Conservation (phyloP, 2,797 vertebrate species). For the Girardinus metallicus region DNA sequence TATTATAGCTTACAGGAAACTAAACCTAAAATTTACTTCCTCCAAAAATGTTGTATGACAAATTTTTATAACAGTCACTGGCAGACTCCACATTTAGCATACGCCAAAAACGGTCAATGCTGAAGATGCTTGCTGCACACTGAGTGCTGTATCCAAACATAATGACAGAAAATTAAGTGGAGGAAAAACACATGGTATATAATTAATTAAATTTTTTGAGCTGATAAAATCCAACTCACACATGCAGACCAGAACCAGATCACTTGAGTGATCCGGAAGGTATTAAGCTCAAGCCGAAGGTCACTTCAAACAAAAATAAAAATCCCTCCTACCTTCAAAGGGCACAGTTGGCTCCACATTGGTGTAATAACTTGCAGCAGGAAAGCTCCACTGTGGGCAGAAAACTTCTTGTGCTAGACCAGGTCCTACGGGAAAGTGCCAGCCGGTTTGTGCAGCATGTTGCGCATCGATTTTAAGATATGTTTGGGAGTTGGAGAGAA, state of each 20-base stretch:
- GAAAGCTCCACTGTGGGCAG: conserved; percentile 66
- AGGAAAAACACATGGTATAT: background rate
- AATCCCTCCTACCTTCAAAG: conserved; percentile 74
- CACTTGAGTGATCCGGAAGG: no score
- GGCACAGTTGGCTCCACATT: conserved; percentile 23
- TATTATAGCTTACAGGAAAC: background rate
- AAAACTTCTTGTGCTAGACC: conserved; percentile 62
- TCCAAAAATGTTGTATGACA: background rate
- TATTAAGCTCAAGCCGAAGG: background rate
- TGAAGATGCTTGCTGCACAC: background rate
- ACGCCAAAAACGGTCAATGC: background rate
- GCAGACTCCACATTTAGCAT: background rate
- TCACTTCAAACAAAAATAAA: background rate
- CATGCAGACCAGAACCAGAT: no score
- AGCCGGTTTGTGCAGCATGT: conserved; percentile 37
- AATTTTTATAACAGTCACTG: background rate
- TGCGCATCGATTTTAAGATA: background rate
- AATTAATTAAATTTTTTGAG: background rate
- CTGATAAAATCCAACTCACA: background rate
- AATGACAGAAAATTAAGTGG: background rate
- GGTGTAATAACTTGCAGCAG: conserved; percentile 73
- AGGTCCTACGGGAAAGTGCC: conserved; percentile 73
- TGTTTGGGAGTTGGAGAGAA: conserved; percentile 27
- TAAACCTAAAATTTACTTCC: background rate
- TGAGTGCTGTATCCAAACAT: background rate